phyloP scores from a whole-genome alignment of 2,797 vertebrate species.

The Alfaro cultratus region DNA sequence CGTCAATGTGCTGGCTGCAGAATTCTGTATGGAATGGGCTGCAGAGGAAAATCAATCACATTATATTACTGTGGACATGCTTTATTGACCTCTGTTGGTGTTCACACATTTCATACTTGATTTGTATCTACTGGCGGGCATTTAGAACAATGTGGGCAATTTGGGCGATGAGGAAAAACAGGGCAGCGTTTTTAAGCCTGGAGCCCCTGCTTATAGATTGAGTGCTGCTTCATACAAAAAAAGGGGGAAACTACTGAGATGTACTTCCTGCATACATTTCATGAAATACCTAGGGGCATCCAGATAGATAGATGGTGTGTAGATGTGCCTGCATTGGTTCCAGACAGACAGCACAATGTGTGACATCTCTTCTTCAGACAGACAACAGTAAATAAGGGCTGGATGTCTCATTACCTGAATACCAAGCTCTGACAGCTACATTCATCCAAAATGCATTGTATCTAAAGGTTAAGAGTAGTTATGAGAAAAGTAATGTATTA shows the following conservation, averaged over 20 bases:
- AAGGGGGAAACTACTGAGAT: conserved; percentile 64
- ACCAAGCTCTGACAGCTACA: conserved; percentile 76
- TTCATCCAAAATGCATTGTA: conserved; percentile 84
- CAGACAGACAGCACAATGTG: conserved; percentile 30
- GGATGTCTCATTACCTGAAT: conserved; percentile 80
- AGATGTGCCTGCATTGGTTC: conserved; percentile 29
- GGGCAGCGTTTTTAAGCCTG: conserved; percentile 69
- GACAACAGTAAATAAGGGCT: conserved; percentile 81
- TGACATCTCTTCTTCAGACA: conserved; percentile 52
- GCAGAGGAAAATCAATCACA: conserved; percentile 81
- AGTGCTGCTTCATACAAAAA: conserved; percentile 75
- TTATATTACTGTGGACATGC: conserved; percentile 80
- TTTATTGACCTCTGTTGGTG: conserved; percentile 82
- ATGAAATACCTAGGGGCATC: conserved; percentile 50
- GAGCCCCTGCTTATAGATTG: conserved; percentile 71
- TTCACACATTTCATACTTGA: conserved; percentile 79
- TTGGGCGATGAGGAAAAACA: conserved; percentile 76
- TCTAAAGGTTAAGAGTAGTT: conserved; percentile 87
- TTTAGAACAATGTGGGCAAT: conserved; percentile 80
- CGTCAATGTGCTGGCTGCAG: conserved; percentile 67
- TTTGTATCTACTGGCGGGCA: conserved; percentile 78
- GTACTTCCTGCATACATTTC: conserved; percentile 71
- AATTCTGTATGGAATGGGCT: conserved; percentile 70
- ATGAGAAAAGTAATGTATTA: conserved; percentile 85
- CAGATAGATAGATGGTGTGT: conserved; percentile 12